Conservation (phyloP, 2,888 invertebrate species). For the Cryptophagus acutangulus region DNA sequence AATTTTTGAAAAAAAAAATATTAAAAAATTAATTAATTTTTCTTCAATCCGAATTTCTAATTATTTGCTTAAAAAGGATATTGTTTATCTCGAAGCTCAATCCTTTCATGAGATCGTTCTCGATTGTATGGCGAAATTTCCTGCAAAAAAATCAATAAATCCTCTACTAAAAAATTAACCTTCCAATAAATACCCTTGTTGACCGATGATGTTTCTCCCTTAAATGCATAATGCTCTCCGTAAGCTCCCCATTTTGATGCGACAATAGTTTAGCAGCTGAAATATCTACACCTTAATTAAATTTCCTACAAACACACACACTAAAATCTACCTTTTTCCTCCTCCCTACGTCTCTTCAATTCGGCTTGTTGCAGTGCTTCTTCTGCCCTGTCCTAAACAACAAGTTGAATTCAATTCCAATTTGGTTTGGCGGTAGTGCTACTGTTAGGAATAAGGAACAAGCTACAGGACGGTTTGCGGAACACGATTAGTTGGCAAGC, state of each 20-base stretch:
- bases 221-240: slow-evolving; percentile 55
- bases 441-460: too few relatives aligned
- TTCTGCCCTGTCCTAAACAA: slow-evolving; percentile 64
- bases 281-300: slow-evolving; percentile 17
- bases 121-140: slow-evolving; percentile 73
- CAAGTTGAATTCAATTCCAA: too few relatives aligned
- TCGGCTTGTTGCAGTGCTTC: slow-evolving; percentile 60
- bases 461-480: too few relatives aligned
- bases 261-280: slow-evolving; percentile 57
- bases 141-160: slow-evolving; percentile 50
- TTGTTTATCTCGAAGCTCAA: slow-evolving; percentile 74
- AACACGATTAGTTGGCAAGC: too few relatives aligned
- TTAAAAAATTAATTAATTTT: slow-evolving; percentile 6
- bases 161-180: background rate
- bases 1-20: background rate
- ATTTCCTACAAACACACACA: slow-evolving; percentile 9
- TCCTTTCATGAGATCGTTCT: slow-evolving; percentile 70
- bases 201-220: slow-evolving; percentile 73
- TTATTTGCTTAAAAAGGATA: slow-evolving; percentile 61
- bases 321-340: slow-evolving; percentile 61
- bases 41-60: too few relatives aligned
- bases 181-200: slow-evolving; percentile 55
- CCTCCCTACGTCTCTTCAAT: slow-evolving; percentile 75
- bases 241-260: slow-evolving; percentile 73
- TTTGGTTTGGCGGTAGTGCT: too few relatives aligned